These are phyloP conservation scores for Neogale vison DNA, from an alignment of 2,113 vertebrate genomes.

Conservation along the genomic window DNA sequence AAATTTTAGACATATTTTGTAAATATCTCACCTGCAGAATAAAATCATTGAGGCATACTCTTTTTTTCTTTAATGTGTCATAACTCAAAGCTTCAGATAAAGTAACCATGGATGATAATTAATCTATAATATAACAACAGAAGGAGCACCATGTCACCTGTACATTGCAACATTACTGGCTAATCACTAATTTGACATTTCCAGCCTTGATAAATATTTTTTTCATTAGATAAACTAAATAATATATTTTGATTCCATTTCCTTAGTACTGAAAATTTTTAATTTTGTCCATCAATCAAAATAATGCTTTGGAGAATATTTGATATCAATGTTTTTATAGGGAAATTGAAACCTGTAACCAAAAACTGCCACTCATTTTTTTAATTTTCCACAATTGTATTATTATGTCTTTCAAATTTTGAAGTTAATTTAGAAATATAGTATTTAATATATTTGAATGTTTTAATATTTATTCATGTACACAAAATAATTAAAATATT, in stretches of 20 bases:
- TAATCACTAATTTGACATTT: neutral
- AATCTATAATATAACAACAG: neutral
- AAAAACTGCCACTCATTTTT: neutral
- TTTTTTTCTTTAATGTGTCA: neutral
- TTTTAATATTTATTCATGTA: neutral
- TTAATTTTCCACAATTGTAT: neutral
- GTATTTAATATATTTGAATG: neutral
- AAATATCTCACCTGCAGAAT: neutral
- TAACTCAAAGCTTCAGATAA: neutral
- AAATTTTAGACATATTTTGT: neutral
- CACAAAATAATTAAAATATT: neutral
- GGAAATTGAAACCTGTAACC: neutral
- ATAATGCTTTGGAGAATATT: neutral
- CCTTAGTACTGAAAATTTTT: neutral
- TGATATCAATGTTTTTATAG: neutral
- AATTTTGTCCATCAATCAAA: neutral
- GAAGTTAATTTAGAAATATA: neutral
- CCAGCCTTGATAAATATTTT: neutral
- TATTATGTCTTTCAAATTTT: neutral
- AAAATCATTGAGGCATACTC: neutral
- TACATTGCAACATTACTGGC: neutral
- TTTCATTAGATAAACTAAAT: conserved; percentile 14
- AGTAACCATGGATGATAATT: neutral
- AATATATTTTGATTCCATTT: neutral
- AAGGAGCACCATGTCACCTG: neutral